Base-by-base conservation (phyloP, 1,140 invertebrate genomes). In the Camponotus vicinus region DNA sequence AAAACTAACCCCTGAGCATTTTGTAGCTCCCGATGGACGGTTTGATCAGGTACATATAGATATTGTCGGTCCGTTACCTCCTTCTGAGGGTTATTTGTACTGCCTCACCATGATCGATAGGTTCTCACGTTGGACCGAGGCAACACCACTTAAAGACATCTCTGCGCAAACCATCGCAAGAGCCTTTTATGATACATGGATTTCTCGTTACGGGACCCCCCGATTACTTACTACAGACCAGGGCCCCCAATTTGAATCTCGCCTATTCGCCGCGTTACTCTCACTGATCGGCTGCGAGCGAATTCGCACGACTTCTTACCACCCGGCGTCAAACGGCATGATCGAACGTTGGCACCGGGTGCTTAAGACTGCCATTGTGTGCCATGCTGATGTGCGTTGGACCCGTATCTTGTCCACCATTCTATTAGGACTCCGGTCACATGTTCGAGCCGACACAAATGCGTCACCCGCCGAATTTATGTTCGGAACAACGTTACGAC, bases 291-390 rank as follows among this genome's bases (percentile, higher is more conserved):
- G 66, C n/a, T 55, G 57, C 13, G 27, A 76, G 5, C 1, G 57
- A 64, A 40, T 45, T 61, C 67, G 67, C 6, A 86, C 84, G 13
- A 52, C 49, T 13, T 2, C 49, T 15, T 1, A 78, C 18, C 71
- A 85, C 40, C 82, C 34, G 9, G 69, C 59, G 8, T 34, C 69
- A 8, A 84, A 84, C 37, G 59, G 55, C 1, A 18, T 93, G 55
- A 84, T 93, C 0, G 93, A 95, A 69, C 75, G 92, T 4, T 87
- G 92, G 9, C 93, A 95, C 73, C 63, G 93, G 1, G 75, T 88
- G 8, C 66, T 95, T 0, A 95, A 95, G 71, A 40, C 85, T 1
- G 86, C 94, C 0, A 52, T 95, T 2, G 92, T 88, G 89, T 93
- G 92, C 52, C 92, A 92, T 55, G 45, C 84, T 0, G 86, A 77